A percentile compares a stretch with the other conserved stretches of the same genome.
These are phyloP conservation scores for Colletes latitarsis DNA, from an alignment of 1,140 invertebrate species.

Conservation along the genomic window DNA sequence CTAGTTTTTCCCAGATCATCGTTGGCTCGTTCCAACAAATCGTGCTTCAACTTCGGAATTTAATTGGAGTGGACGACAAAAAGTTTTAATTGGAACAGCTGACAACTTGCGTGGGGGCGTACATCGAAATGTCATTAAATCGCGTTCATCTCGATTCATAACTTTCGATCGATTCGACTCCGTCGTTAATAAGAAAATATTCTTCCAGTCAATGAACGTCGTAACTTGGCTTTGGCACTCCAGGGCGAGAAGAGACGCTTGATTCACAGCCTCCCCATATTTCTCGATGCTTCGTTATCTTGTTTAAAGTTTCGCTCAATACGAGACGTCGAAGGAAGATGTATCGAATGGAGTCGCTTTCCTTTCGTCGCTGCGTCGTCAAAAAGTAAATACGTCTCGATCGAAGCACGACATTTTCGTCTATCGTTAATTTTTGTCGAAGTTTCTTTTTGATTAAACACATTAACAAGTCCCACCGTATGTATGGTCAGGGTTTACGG, in stretches of 20 bases:
- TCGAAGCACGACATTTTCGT: background rate
- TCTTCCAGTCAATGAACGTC: background rate
- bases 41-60: background rate
- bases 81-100: slow-evolving; percentile 18
- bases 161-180: background rate
- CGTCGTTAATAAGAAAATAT: background rate
- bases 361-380: background rate
- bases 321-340: slow-evolving; percentile 19
- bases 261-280: background rate
- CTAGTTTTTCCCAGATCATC: background rate
- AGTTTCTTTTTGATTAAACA: too few species aligned
- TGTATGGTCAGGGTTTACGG: too few species aligned
- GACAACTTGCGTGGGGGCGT: background rate
- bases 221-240: background rate
- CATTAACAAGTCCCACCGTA: too few species aligned
- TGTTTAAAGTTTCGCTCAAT: background rate
- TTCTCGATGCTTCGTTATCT: slow-evolving; percentile 31
- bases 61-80: background rate
- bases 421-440: too few species aligned
- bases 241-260: background rate
- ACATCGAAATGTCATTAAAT: background rate
- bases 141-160: background rate
- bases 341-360: slow-evolving; percentile 23
- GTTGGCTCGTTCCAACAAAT: background rate
- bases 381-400: background rate